Percentiles rank a stretch among this genome's conserved stretches.
Conservation (phyloP, 1,140 invertebrate species). For the Halesus radiatus region DNA sequence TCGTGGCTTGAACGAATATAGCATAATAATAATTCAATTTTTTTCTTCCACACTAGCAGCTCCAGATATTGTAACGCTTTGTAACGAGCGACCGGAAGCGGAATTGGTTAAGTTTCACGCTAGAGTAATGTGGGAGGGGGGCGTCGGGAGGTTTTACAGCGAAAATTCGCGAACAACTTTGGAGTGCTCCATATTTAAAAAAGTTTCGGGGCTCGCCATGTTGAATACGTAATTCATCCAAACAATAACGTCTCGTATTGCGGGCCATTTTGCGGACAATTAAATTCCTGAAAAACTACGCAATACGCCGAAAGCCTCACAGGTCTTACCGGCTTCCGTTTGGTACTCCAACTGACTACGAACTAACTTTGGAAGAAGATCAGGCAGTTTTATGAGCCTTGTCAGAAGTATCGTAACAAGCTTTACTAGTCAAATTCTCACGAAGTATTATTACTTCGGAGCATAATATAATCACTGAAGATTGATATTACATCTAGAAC, state of each 20-base stretch:
- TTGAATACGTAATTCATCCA: constrained; percentile 27
- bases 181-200: constrained; percentile 11
- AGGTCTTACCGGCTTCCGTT: no score
- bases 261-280: constrained; percentile 24
- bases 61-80: constrained; percentile 2
- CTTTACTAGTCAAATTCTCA: no score
- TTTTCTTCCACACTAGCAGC: no score
- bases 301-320: neutral
- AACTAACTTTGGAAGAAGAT: no score
- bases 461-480: no score
- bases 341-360: no score
- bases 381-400: no score
- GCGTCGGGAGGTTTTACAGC: neutral
- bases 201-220: constrained; percentile 5
- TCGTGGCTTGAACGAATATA: neutral
- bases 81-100: constrained; percentile 12
- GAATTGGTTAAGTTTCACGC: constrained; percentile 29
- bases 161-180: neutral
- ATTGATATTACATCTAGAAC: no score
- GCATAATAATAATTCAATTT: neutral
- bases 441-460: no score
- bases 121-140: neutral
- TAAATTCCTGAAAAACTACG: constrained; percentile 12
- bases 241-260: constrained; percentile 33
- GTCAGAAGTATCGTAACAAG: no score